Percentiles rank a stretch among this genome's conserved stretches.
These are phyloP conservation scores for Sphaeridia pumilis DNA, from an alignment of 2,888 invertebrate genomes.

Conservation along the genomic window DNA sequence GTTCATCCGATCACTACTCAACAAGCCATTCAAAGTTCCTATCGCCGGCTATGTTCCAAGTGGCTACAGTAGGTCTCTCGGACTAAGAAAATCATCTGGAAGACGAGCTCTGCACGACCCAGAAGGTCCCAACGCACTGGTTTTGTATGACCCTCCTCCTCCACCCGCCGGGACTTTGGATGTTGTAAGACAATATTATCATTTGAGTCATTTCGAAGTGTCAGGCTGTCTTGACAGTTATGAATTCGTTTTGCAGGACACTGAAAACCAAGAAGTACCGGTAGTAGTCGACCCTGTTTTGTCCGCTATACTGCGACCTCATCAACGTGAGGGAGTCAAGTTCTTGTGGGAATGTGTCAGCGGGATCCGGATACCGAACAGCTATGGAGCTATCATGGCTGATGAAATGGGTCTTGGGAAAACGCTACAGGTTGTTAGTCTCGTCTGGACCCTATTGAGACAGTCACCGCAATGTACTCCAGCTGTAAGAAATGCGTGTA, in stretches of 20 bases:
- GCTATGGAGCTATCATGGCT: slow-evolving; percentile 96
- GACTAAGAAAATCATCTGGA: slow-evolving; percentile 53
- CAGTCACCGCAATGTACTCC: slow-evolving; percentile 89
- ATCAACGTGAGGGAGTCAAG: slow-evolving; percentile 96
- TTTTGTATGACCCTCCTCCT: slow-evolving; percentile 73
- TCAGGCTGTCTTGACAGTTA: no score
- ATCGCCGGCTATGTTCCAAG: slow-evolving; percentile 74
- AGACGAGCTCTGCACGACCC: slow-evolving; percentile 78
- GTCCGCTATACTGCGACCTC: slow-evolving; percentile 80
- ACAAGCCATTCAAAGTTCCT: slow-evolving; percentile 81
- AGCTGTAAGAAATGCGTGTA: slow-evolving; percentile 68
- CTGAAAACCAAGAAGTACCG: slow-evolving; percentile 60
- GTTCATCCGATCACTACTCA: slow-evolving; percentile 65
- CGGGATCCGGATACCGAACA: slow-evolving; percentile 71
- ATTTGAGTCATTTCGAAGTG: neutral
- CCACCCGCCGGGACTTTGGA: slow-evolving; percentile 81
- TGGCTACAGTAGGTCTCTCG: slow-evolving; percentile 63
- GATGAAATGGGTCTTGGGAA: slow-evolving; percentile 91
- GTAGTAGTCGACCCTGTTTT: slow-evolving; percentile 94
- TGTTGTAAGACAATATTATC: slow-evolving; percentile 5
- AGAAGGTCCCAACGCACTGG: slow-evolving; percentile 76
- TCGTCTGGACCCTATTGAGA: slow-evolving; percentile 84
- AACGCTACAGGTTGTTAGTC: slow-evolving; percentile 91
- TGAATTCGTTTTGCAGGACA: slow-evolving; percentile 42
- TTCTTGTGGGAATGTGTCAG: slow-evolving; percentile 99